phyloP scores from a whole-genome alignment of 2,113 vertebrate genomes.

The Oenanthe oenanthe region DNA sequence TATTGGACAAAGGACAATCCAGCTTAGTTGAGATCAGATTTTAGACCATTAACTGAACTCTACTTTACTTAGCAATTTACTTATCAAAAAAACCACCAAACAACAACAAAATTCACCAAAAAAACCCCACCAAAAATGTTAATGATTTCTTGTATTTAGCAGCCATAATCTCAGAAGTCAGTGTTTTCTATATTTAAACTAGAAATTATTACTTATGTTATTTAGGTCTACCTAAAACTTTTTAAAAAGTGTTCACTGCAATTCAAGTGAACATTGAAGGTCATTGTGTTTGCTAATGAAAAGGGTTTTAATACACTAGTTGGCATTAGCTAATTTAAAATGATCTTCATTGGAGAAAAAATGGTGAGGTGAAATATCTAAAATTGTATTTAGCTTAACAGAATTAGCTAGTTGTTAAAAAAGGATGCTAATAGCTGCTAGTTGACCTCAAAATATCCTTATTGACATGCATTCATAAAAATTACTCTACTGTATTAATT shows the following conservation, averaged over 20 bases:
- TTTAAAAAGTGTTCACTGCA: neutral
- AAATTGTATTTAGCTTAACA: neutral
- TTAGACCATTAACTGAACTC: neutral
- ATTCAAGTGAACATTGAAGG: neutral
- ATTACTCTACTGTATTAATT: neutral
- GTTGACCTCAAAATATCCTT: neutral
- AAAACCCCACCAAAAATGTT: neutral
- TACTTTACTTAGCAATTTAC: neutral
- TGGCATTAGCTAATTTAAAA: neutral
- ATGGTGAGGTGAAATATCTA: neutral
- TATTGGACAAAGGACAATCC: neutral
- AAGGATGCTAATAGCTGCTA: neutral
- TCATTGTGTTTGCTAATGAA: neutral
- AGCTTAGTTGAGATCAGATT: neutral
- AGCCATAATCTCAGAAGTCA: neutral
- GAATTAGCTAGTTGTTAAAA: neutral
- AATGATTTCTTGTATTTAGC: neutral
- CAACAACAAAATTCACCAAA: neutral
- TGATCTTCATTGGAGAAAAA: neutral
- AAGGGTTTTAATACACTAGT: neutral
- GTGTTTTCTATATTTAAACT: neutral
- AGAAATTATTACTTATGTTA: neutral
- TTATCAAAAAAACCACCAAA: neutral
- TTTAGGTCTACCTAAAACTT: neutral
- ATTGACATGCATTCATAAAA: neutral